These are phyloP conservation scores for Bombus fervidus DNA, from an alignment of 1,140 invertebrate species.

Conservation along the genomic window DNA sequence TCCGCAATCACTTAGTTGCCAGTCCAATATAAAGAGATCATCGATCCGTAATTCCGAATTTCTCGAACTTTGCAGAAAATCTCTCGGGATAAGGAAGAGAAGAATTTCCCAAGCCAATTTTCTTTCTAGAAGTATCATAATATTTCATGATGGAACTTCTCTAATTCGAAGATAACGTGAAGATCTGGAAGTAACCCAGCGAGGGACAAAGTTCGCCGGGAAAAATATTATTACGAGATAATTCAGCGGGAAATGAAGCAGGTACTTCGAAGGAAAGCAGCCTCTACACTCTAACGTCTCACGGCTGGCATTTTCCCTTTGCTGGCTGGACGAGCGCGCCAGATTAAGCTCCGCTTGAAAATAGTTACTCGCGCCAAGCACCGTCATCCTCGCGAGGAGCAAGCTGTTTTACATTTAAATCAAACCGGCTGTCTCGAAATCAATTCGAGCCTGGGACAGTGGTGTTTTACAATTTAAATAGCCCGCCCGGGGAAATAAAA, in stretches of 20 bases:
- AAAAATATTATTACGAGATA: constrained; percentile 25
- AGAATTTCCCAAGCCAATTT: background rate
- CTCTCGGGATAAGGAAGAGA: too few species aligned
- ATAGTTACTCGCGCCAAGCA: background rate
- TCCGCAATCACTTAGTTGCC: too few species aligned
- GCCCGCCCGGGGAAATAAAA: constrained; percentile 6
- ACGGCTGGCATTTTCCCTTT: background rate
- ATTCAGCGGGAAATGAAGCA: constrained; percentile 20
- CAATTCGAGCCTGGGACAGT: constrained; percentile 14
- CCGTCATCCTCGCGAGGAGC: too few species aligned
- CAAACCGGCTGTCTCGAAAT: constrained; percentile 32
- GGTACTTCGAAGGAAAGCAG: too few species aligned
- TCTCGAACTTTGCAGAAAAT: too few species aligned
- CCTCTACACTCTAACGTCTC: background rate
- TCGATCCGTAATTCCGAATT: too few species aligned
- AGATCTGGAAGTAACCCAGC: background rate
- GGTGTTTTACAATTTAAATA: constrained; percentile 46
- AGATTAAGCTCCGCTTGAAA: background rate
- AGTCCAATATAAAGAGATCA: too few species aligned
- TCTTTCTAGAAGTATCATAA: background rate
- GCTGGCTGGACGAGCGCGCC: background rate
- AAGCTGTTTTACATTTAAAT: constrained; percentile 46
- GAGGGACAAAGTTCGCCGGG: background rate
- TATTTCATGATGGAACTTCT: too few species aligned
- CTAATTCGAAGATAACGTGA: background rate